phyloP scores from a whole-genome alignment of 2,113 vertebrate species.

The Equus quagga region DNA sequence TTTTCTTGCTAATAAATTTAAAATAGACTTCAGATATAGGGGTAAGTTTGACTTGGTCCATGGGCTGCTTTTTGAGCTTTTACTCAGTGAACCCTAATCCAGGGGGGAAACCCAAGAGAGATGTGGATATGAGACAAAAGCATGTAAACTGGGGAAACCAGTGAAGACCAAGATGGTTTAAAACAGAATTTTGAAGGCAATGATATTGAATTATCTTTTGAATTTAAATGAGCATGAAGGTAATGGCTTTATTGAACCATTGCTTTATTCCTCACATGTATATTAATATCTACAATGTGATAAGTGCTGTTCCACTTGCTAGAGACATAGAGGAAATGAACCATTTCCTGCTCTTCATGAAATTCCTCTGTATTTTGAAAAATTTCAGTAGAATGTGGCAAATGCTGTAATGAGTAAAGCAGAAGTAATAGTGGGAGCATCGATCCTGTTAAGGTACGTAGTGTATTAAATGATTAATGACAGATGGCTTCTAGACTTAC shows the following conservation, averaged over 20 bases:
- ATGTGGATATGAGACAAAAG: background rate
- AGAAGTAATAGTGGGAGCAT: background rate
- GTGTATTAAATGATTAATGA: background rate
- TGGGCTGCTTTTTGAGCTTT: background rate
- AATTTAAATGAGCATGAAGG: background rate
- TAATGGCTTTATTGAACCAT: background rate
- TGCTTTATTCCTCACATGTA: background rate
- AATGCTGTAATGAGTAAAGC: background rate
- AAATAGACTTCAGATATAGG: background rate
- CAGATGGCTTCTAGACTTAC: too few relatives aligned
- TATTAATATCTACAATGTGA: background rate
- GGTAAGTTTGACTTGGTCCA: background rate
- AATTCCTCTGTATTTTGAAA: constrained; percentile 3
- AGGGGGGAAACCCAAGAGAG: background rate
- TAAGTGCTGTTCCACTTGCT: background rate
- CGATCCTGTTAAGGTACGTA: background rate
- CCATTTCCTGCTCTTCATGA: background rate
- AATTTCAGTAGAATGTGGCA: background rate
- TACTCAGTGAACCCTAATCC: background rate
- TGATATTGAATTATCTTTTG: background rate
- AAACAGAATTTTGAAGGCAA: background rate
- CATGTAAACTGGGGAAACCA: background rate
- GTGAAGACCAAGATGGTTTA: background rate
- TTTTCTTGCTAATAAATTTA: background rate
- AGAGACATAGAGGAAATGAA: background rate